A percentile compares a stretch with the other conserved stretches of the same genome.
Evolutionary conservation across 2,888 invertebrate genomes (phyloP).

Genomic region (Scaptomyza reducta): DNA sequence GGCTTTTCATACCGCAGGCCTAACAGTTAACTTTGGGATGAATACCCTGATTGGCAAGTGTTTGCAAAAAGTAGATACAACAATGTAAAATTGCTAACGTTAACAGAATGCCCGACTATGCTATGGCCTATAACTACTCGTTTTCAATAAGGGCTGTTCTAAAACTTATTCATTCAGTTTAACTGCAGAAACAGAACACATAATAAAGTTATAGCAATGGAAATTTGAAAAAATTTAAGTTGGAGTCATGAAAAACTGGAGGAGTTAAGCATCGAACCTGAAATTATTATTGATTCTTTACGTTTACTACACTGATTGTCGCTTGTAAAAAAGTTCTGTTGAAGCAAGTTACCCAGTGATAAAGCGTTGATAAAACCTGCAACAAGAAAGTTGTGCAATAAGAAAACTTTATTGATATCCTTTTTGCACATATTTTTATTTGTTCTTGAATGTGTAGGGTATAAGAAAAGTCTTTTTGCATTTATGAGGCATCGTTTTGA

Average conservation of each 20-base stretch:
- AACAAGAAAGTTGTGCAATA: not conserved
- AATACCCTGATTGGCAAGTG: conserved; percentile 59
- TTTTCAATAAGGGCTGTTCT: too few species aligned
- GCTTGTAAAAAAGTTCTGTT: not conserved
- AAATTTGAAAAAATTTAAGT: too few species aligned
- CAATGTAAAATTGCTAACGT: not conserved
- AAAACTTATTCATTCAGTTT: too few species aligned
- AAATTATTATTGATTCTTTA: too few species aligned
- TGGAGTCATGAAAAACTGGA: too few species aligned
- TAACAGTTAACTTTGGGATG: conserved; percentile 13
- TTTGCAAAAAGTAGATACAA: conserved; percentile 2
- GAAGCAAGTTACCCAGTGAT: not conserved
- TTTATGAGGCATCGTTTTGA: conserved; percentile 48
- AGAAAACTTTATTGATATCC: not conserved
- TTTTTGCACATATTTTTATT: not conserved
- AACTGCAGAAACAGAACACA: too few species aligned
- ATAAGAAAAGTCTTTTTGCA: conserved; percentile 26
- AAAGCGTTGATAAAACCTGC: not conserved
- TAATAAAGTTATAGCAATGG: too few species aligned
- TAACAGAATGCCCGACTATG: too few species aligned
- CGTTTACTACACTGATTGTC: not conserved
- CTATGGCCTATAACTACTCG: not conserved
- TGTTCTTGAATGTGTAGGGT: not conserved
- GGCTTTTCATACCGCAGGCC: conserved; percentile 26
- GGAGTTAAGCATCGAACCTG: too few species aligned